phyloP scores from a whole-genome alignment of 1,140 invertebrate genomes.

The Formica selysi region DNA sequence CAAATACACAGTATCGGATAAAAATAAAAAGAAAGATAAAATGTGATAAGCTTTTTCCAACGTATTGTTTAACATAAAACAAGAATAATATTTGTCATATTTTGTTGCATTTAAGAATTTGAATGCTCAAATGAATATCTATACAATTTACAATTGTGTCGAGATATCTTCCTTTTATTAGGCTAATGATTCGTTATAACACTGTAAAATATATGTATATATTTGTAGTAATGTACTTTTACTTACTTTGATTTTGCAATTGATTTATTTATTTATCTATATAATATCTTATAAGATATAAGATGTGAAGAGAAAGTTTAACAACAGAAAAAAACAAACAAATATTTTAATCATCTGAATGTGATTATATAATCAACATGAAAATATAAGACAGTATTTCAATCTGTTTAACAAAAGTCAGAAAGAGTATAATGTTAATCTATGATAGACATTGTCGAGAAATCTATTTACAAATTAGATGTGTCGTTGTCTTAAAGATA shows the following conservation, averaged over 20 bases:
- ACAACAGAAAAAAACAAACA: neutral
- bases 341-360: slow-evolving; percentile 30
- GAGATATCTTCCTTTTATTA: neutral
- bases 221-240: neutral
- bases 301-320: neutral
- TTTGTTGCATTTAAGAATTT: neutral
- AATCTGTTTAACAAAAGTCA: slow-evolving; percentile 11
- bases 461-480: slow-evolving; percentile 13
- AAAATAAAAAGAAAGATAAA: slow-evolving; percentile 86
- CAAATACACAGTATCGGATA: slow-evolving; percentile 96
- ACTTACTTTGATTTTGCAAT: slow-evolving; percentile 16
- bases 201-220: slow-evolving; percentile 38
- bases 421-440: neutral
- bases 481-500: neutral
- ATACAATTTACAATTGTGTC: neutral
- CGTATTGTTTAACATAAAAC: neutral
- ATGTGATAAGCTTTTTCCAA: slow-evolving; percentile 65
- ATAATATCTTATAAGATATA: neutral
- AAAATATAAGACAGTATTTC: slow-evolving; percentile 27
- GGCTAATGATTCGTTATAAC: neutral
- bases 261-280: neutral
- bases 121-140: neutral
- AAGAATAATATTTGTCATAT: neutral
- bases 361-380: neutral
- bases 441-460: neutral